Evolutionary conservation across 2,797 vertebrate species (phyloP).

Genomic region (Acrossocheilus fasciatus): DNA sequence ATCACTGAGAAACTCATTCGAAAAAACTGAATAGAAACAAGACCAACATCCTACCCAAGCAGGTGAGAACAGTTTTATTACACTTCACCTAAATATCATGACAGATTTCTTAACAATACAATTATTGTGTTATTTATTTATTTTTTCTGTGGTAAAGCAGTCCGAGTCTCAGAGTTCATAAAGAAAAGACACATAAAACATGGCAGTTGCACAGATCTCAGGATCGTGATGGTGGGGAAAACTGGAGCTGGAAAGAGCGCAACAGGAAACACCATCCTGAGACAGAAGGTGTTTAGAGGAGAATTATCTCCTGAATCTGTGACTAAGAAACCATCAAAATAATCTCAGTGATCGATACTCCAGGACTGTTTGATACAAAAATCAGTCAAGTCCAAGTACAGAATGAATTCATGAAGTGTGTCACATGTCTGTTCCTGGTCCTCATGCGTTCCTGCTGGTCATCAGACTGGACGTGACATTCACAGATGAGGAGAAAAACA

Average conservation of each 20-base stretch:
- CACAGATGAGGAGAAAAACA: too few species aligned
- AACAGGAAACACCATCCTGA: conserved; percentile 42
- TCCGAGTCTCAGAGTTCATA: not conserved
- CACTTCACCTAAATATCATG: not conserved
- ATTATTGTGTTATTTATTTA: too few species aligned
- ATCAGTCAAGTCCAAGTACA: conserved; percentile 32
- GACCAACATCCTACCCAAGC: not conserved
- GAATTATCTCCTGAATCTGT: not conserved
- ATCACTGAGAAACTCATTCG: too few species aligned
- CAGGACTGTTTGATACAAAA: conserved; percentile 60
- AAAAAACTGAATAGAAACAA: too few species aligned
- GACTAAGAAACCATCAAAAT: not conserved
- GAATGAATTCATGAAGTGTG: conserved; percentile 57
- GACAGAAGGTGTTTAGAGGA: not conserved
- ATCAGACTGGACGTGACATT: conserved; percentile 24
- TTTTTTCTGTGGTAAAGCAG: too few species aligned
- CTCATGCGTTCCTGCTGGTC: conserved; percentile 72
- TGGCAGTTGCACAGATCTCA: not conserved
- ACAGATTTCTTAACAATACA: too few species aligned
- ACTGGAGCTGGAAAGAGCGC: conserved; percentile 42
- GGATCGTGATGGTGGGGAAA: conserved; percentile 32
- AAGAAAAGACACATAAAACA: not conserved
- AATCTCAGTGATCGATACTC: conserved; percentile 22
- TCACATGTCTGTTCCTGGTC: conserved; percentile 27
- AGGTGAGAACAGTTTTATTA: not conserved